Percentiles rank a stretch among this genome's conserved stretches.
Evolutionary conservation across 2,113 vertebrate genomes (phyloP).

Genomic region (Gnathonemus echidnorhynchus): DNA sequence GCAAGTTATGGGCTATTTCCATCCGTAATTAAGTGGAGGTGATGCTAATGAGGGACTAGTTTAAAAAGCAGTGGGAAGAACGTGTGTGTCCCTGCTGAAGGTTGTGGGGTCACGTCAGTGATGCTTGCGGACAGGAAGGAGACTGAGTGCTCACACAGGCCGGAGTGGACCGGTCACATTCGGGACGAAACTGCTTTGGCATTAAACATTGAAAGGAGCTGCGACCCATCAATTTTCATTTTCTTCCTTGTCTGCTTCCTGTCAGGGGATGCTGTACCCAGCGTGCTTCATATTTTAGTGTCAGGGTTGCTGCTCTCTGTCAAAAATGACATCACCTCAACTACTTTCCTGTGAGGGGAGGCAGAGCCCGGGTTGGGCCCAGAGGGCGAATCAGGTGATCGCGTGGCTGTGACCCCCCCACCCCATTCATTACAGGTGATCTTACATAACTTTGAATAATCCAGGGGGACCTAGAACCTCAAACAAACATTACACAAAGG

Average conservation of each 20-base stretch:
- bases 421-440: neutral
- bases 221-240: neutral
- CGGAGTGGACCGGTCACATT: neutral
- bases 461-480: neutral
- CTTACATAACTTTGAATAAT: neutral
- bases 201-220: conserved; percentile 10
- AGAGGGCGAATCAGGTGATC: neutral
- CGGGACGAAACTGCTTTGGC: neutral
- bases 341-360: neutral
- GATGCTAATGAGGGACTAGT: neutral
- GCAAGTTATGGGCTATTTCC: neutral
- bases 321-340: neutral
- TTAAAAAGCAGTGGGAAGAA: neutral
- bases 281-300: neutral
- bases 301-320: neutral
- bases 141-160: neutral
- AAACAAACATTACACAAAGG: neutral
- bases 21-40: neutral
- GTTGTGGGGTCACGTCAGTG: neutral
- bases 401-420: neutral
- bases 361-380: neutral
- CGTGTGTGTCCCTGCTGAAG: neutral
- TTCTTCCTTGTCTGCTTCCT: neutral
- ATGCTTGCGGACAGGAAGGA: neutral
- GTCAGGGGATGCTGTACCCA: neutral